Evolutionary conservation across 1,140 invertebrate genomes (phyloP), one percentile per base, ranked within the genome.

Genomic region (Zaprionus kolodkinae): DNA sequence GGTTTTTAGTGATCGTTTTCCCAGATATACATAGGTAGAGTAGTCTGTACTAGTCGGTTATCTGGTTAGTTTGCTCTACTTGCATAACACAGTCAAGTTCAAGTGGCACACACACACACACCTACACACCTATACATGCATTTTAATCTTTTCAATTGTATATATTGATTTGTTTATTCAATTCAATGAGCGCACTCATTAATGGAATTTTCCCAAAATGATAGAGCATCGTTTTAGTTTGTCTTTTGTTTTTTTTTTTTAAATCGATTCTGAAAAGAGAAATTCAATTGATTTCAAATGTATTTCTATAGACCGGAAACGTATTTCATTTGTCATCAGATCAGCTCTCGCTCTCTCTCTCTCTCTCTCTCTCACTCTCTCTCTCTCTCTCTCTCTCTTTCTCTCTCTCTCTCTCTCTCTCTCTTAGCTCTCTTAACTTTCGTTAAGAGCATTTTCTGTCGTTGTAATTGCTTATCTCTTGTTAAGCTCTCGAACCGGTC

Each of bases 401-500:
- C n/a, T 25, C n/a, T 12, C 59, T 45, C 33, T 1, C 21, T 60
- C 36, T 27, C 13, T n/a, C 3, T 7, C 12, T 25, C 3, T 6
- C 4, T 40, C 13, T 57, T 25, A 35, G 21, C 15, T 43, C 36
- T 50, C 45, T 50, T 50, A 21, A 7, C 15, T n/a, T 30, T 3
- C n/a, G 11, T 30, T 30, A 75, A 66, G 70, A 74, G 52, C 40
- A 33, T 52, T 38, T 72, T 0, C 1, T 2, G 13, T n/a, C n/a
- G 6, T 2, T 45, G n/a, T 45, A 45, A 45, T 45, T 43, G 6
- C 3, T 12, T 12, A 40, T n/a, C 38, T 40, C 38, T 57, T 27
- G 40, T 27, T 60, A 12, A 72, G 27, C 27, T 36, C 48, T 55
- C 30, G 48, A 69, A 74, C 59, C 48, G 50, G 66, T 72, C 40